Percentiles rank a stretch among this genome's conserved stretches.
These are phyloP conservation scores for Drosophila dunni DNA, from an alignment of 1,140 invertebrate genomes.

Conservation along the genomic window DNA sequence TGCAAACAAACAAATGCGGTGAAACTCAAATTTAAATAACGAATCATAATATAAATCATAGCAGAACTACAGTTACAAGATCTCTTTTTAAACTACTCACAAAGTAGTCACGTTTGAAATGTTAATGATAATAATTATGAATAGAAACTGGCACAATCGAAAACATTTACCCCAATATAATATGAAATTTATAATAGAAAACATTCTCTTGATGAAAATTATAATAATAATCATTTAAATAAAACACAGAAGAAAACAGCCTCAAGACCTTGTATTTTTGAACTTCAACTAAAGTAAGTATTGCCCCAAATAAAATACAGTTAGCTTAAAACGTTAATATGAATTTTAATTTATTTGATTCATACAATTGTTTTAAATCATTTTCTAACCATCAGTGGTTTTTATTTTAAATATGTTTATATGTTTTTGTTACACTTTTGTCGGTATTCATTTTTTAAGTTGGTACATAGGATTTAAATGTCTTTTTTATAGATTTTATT, in stretches of 20 bases:
- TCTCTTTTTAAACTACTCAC: not conserved
- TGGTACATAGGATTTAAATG: conserved; percentile 37
- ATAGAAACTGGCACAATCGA: conserved; percentile 17
- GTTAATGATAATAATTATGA: conserved; percentile 2
- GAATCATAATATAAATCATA: not conserved
- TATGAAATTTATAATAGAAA: conserved; percentile 62
- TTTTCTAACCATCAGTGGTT: conserved; percentile 69
- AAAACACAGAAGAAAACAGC: conserved; percentile 54
- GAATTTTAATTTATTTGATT: conserved; percentile 80
- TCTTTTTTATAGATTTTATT: conserved; percentile 64
- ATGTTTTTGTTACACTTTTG: conserved; percentile 43
- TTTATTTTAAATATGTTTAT: conserved; percentile 45
- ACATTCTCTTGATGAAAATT: conserved; percentile 48
- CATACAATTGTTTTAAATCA: conserved; percentile 66
- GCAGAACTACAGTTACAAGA: not conserved
- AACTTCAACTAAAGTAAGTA: conserved; percentile 2
- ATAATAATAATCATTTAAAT: conserved; percentile 54
- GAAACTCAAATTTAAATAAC: not conserved
- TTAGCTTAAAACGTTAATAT: conserved; percentile 79
- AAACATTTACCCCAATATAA: conserved; percentile 50
- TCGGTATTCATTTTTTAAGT: conserved; percentile 41
- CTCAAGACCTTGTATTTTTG: not conserved
- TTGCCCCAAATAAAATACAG: not conserved
- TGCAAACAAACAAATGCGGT: not conserved
- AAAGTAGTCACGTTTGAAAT: not conserved